Evolutionary conservation across 2,113 vertebrate species (phyloP).

Genomic region (Dipodomys spectabilis): DNA sequence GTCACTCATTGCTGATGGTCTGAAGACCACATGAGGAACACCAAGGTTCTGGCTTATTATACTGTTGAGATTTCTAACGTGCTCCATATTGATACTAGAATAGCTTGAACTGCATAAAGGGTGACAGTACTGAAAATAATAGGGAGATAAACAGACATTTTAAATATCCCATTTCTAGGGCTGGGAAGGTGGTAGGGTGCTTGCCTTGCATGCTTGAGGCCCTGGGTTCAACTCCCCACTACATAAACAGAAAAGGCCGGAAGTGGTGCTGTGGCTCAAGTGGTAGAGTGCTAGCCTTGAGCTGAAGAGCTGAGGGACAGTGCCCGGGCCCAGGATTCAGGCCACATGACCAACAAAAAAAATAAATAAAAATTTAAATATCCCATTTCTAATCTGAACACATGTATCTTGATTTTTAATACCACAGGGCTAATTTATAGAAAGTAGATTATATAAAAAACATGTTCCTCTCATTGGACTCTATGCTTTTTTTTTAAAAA

Average conservation of each 20-base stretch:
- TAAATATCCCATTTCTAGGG: not conserved
- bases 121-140: conserved; percentile 5
- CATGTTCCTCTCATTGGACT: not conserved
- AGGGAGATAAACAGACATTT: conserved; percentile 19
- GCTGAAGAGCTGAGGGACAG: too few species aligned
- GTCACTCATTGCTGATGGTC: not conserved
- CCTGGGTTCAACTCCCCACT: too few species aligned
- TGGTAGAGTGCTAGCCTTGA: too few species aligned
- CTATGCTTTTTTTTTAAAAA: too few species aligned
- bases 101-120: too few species aligned
- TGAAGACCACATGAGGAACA: not conserved
- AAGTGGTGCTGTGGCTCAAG: too few species aligned
- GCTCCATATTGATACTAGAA: not conserved
- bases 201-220: too few species aligned
- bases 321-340: too few species aligned
- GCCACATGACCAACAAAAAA: too few species aligned
- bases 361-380: not conserved
- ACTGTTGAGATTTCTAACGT: not conserved
- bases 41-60: not conserved
- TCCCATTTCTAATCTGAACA: conserved; percentile 16
- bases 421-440: not conserved
- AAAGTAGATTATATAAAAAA: conserved; percentile 23
- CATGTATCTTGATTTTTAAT: conserved; percentile 14
- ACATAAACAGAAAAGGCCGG: too few species aligned
- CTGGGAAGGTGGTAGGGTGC: too few species aligned